Percentiles rank a stretch among this genome's conserved stretches.
phyloP scores from a whole-genome alignment of 2,888 invertebrate genomes.

The Hedya salicella region DNA sequence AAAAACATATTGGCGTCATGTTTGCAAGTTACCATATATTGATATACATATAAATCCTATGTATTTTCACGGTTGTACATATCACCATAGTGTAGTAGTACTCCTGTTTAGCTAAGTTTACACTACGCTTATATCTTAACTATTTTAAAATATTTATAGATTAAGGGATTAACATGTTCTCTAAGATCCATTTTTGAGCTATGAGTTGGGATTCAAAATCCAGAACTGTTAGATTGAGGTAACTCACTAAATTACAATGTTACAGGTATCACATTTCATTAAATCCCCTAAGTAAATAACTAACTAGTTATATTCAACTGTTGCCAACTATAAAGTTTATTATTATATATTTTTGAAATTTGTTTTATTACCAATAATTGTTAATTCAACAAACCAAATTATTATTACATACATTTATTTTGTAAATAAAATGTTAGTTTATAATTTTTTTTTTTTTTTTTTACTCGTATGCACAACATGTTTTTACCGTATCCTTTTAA shows the following conservation, averaged over 20 bases:
- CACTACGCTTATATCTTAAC: conserved; percentile 38
- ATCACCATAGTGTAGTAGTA: conserved; percentile 19
- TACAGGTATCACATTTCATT: neutral
- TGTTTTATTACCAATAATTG: conserved; percentile 10
- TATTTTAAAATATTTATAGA: neutral
- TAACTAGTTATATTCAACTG: neutral
- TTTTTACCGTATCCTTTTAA: too few relatives aligned
- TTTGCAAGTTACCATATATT: conserved; percentile 19
- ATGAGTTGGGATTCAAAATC: neutral
- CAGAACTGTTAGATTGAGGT: too few relatives aligned
- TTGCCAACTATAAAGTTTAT: conserved; percentile 28
- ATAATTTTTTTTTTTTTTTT: conserved; percentile 3
- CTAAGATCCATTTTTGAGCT: neutral
- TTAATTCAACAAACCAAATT: conserved; percentile 36
- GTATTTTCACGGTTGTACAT: conserved; percentile 18
- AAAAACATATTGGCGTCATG: neutral
- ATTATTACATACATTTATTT: conserved; percentile 13
- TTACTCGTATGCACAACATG: neutral
- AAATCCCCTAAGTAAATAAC: neutral
- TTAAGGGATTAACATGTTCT: neutral
- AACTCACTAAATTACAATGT: too few relatives aligned
- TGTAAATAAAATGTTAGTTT: conserved; percentile 36
- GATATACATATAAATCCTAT: conserved; percentile 4
- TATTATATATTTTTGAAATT: conserved; percentile 13
- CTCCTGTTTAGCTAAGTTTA: conserved; percentile 32